Conservation (phyloP, 2,113 vertebrate species). For the Rhinoderma darwinii region DNA sequence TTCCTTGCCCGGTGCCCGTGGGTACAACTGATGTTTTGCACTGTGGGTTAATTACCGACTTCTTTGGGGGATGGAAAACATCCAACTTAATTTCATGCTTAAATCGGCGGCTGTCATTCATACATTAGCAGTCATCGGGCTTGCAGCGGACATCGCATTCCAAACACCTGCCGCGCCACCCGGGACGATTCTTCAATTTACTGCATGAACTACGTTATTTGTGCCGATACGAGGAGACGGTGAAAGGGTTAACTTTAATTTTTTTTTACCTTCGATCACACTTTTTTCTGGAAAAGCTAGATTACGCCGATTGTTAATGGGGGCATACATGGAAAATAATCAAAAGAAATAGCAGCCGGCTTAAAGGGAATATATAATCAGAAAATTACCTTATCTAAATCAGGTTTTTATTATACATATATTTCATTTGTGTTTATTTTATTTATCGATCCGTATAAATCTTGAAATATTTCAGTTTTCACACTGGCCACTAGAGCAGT, state of each 20-base stretch:
- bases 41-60: constrained; percentile 34
- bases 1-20: constrained; percentile 54
- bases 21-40: constrained; percentile 49
- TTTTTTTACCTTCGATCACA: too few relatives aligned
- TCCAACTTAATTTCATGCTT: constrained; percentile 42
- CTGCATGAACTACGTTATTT: neutral
- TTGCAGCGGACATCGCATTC: neutral
- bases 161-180: constrained; percentile 2
- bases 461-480: too few relatives aligned
- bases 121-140: constrained; percentile 47
- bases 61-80: constrained; percentile 18
- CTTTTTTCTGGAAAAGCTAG: too few relatives aligned
- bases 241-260: neutral
- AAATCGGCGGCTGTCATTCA: constrained; percentile 45
- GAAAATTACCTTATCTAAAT: too few relatives aligned
- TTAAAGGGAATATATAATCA: too few relatives aligned
- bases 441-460: too few relatives aligned
- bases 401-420: too few relatives aligned
- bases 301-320: too few relatives aligned
- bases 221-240: neutral
- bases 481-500: too few relatives aligned
- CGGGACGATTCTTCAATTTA: neutral
- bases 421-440: too few relatives aligned
- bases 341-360: too few relatives aligned
- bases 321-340: too few relatives aligned